Conservation (phyloP, 1,140 invertebrate species). For the Pseudomyrmex cubaensis region DNA sequence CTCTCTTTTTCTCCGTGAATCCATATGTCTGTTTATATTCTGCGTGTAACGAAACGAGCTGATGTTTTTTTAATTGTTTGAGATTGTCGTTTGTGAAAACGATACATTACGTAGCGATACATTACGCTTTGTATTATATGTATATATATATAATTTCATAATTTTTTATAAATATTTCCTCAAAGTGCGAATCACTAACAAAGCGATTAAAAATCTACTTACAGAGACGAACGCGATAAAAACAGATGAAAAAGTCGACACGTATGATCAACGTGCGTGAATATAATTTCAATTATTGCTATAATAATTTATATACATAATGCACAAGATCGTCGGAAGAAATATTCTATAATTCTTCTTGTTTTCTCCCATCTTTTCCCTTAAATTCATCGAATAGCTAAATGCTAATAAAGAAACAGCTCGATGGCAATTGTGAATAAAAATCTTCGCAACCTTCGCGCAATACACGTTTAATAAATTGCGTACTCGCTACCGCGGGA, state of each 20-base stretch:
- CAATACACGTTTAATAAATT: slow-evolving; percentile 22
- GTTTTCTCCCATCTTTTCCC: background rate
- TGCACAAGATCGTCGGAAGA: background rate
- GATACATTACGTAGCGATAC: too few species aligned
- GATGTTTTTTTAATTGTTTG: background rate
- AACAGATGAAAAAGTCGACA: too few species aligned
- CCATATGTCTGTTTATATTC: background rate
- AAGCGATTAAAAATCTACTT: too few species aligned
- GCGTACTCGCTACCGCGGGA: slow-evolving; percentile 6
- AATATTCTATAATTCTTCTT: background rate
- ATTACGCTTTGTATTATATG: too few species aligned
- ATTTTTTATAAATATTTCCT: too few species aligned
- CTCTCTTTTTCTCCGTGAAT: background rate
- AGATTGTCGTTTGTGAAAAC: background rate
- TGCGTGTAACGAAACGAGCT: background rate
- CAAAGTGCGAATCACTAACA: too few species aligned
- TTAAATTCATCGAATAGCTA: slow-evolving; percentile 2
- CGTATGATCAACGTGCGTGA: too few species aligned
- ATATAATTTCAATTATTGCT: background rate
- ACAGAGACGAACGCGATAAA: too few species aligned
- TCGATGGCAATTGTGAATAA: slow-evolving; percentile 15
- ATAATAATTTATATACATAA: too few species aligned
- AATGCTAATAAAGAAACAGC: slow-evolving; percentile 4
- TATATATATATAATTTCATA: too few species aligned
- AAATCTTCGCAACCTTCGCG: slow-evolving; percentile 31